Percentiles rank a stretch among this genome's conserved stretches.
These are phyloP conservation scores for Oryzias javanicus DNA, from an alignment of 2,113 vertebrate species.

Conservation along the genomic window DNA sequence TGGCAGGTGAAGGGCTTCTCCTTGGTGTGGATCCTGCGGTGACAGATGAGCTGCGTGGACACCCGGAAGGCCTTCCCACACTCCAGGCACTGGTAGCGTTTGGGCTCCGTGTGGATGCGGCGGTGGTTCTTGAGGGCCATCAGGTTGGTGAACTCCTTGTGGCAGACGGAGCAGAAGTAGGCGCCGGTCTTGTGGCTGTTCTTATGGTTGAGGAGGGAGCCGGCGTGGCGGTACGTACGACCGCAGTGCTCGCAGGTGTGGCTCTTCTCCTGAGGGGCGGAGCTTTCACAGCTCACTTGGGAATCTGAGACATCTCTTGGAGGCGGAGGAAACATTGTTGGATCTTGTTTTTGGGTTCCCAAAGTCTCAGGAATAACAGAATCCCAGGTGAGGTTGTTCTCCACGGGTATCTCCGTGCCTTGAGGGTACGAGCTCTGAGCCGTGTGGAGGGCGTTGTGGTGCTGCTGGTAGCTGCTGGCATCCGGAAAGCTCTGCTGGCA, in stretches of 20 bases:
- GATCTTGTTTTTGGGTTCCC: constrained; percentile 51
- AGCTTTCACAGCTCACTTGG: constrained; percentile 22
- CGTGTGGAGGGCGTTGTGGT: constrained; percentile 73
- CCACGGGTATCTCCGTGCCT: not conserved
- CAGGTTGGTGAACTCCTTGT: constrained; percentile 80
- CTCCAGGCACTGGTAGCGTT: constrained; percentile 84
- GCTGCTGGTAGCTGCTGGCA: constrained; percentile 75
- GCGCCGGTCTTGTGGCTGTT: constrained; percentile 80
- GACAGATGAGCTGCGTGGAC: constrained; percentile 80
- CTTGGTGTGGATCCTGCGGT: constrained; percentile 80
- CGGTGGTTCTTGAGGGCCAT: constrained; percentile 82
- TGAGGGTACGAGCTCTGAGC: constrained; percentile 45
- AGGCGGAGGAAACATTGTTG: constrained; percentile 56
- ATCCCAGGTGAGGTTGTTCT: constrained; percentile 47
- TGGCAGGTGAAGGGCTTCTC: constrained; percentile 78
- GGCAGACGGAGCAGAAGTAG: constrained; percentile 77
- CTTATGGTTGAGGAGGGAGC: constrained; percentile 81
- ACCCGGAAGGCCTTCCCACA: constrained; percentile 83
- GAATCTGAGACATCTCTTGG: constrained; percentile 29
- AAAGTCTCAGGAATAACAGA: constrained; percentile 61
- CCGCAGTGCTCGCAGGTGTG: constrained; percentile 80
- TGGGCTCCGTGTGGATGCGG: constrained; percentile 81
- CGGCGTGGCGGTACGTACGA: constrained; percentile 76
- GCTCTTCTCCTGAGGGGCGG: constrained; percentile 61
- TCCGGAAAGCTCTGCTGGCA: constrained; percentile 82